These are phyloP conservation scores for Chaetodon trifasciatus DNA, from an alignment of 2,797 vertebrate genomes.

Conservation along the genomic window DNA sequence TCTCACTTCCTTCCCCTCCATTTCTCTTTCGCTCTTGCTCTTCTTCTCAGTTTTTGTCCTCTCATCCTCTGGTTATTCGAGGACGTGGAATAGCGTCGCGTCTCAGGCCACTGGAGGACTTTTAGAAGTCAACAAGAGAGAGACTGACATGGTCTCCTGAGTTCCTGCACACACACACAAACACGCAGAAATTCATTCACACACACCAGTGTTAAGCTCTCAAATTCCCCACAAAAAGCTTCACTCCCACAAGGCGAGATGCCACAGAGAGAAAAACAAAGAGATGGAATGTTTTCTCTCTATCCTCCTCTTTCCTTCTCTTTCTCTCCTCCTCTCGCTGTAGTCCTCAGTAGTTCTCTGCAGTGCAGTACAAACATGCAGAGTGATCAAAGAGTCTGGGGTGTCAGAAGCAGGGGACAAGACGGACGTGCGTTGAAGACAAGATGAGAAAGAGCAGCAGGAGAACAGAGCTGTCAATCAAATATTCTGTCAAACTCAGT, in stretches of 20 bases:
- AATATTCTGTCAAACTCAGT: constrained; percentile 34
- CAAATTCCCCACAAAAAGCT: constrained; percentile 69
- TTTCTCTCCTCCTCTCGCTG: constrained; percentile 48
- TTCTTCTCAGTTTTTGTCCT: constrained; percentile 43
- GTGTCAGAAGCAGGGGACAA: constrained; percentile 73
- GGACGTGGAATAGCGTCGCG: constrained; percentile 45
- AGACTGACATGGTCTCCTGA: constrained; percentile 42
- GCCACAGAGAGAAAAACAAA: constrained; percentile 75
- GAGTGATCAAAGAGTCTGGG: constrained; percentile 74
- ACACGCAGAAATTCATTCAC: constrained; percentile 25
- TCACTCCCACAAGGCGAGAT: constrained; percentile 62
- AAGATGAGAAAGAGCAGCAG: constrained; percentile 58
- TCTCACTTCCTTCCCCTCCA: not conserved
- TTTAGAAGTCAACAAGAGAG: constrained; percentile 76
- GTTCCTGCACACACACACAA: constrained; percentile 24
- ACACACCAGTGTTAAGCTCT: constrained; percentile 66
- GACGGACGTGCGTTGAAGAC: constrained; percentile 67
- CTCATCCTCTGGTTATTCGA: constrained; percentile 54
- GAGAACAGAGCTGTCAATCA: constrained; percentile 64
- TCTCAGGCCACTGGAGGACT: constrained; percentile 74
- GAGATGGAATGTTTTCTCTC: constrained; percentile 64
- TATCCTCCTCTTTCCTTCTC: constrained; percentile 48
- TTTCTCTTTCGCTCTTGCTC: constrained; percentile 19
- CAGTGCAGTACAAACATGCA: constrained; percentile 73
- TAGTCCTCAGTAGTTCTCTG: constrained; percentile 65